These are phyloP conservation scores for Zingel zingel DNA, from an alignment of 2,113 vertebrate species.

Conservation along the genomic window DNA sequence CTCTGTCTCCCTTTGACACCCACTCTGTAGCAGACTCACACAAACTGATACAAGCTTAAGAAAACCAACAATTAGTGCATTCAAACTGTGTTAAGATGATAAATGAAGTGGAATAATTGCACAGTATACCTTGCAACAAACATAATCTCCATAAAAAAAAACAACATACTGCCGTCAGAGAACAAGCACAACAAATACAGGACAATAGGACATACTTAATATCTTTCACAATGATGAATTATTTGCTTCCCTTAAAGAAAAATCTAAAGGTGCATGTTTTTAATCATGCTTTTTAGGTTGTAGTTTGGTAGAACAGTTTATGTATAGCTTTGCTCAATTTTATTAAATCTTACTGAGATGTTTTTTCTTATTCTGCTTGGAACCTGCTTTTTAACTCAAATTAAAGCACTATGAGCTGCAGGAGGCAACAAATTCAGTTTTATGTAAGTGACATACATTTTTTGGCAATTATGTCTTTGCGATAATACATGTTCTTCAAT, in stretches of 20 bases:
- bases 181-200: neutral
- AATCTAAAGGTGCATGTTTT: neutral
- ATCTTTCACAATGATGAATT: neutral
- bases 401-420: too few species aligned
- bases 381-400: too few species aligned
- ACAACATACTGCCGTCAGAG: neutral
- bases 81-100: constrained; percentile 1
- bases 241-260: neutral
- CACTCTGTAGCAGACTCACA: neutral
- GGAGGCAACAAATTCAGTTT: too few species aligned
- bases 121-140: neutral
- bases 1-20: neutral
- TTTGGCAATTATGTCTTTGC: too few species aligned
- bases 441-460: too few species aligned
- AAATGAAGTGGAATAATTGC: neutral
- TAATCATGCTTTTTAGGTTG: too few species aligned
- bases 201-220: neutral
- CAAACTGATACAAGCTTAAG: neutral
- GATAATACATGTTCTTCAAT: too few species aligned
- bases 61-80: neutral
- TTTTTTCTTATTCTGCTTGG: neutral
- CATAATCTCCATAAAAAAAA: neutral
- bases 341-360: neutral
- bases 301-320: neutral
- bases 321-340: too few species aligned